A percentile compares a stretch with the other conserved stretches of the same genome.
Evolutionary conservation across 2,888 invertebrate genomes (phyloP).

Genomic region (Brenthis daphne): DNA sequence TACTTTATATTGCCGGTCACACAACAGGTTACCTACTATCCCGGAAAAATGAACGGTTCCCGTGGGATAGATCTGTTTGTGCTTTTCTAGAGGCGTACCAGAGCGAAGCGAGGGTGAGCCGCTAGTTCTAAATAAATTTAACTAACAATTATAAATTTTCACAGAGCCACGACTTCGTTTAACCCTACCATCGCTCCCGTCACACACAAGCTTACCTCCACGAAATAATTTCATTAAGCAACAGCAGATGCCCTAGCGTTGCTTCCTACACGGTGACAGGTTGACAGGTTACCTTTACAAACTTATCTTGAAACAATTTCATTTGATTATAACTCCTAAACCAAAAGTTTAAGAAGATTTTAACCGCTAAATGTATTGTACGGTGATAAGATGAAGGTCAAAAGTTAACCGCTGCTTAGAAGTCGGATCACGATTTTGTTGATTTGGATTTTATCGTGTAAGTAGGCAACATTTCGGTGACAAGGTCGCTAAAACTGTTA

Average conservation of each 20-base stretch:
- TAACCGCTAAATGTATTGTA: constrained; percentile 14
- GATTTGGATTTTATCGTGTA: constrained; percentile 35
- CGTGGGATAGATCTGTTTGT: no score
- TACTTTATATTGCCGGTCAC: no score
- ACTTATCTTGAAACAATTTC: constrained; percentile 12
- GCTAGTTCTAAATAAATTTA: constrained; percentile 15
- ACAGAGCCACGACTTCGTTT: constrained; percentile 43
- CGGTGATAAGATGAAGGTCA: constrained; percentile 49
- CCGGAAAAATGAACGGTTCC: no score
- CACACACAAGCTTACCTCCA: constrained; percentile 46
- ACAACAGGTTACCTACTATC: no score
- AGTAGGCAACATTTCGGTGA: constrained; percentile 24
- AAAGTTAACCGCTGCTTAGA: constrained; percentile 58
- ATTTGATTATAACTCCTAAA: constrained; percentile 18
- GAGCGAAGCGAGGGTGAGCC: no score
- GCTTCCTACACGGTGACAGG: constrained; percentile 58
- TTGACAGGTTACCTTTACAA: constrained; percentile 47
- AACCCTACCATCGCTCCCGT: constrained; percentile 40
- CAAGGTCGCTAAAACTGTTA: constrained; percentile 27
- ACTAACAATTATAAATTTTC: constrained; percentile 28
- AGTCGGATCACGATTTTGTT: constrained; percentile 49
- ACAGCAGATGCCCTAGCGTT: constrained; percentile 48
- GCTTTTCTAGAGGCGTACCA: no score
- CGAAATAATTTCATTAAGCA: constrained; percentile 65
- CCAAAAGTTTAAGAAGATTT: neutral